Evolutionary conservation across 2,113 vertebrate species (phyloP), one percentile per base, ranked within the genome.

Genomic region (Hirundichthys speculiger): DNA sequence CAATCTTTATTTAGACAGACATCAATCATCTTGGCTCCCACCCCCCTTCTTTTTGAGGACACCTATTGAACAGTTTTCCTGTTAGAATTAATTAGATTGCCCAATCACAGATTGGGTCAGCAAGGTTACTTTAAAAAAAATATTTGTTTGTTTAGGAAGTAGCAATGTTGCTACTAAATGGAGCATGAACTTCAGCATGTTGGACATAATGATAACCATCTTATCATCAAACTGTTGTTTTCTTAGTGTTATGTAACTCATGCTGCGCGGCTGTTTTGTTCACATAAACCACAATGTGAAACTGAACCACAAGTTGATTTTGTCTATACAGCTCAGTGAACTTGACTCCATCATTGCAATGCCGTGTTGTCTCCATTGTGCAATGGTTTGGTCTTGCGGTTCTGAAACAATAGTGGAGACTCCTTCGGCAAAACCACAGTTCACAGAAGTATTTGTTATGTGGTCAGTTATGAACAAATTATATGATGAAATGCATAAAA

Each of bases 381-480:
- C 69, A 48, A 61, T 39, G 66, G 64, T 83, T 79, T 75, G 41
- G 27, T 54, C 78, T 61, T 75, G 83, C 60, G 84, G 84, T 83
- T 86, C 73, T 52, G 47, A 84, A 77, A 88, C 85, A 88, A 89
- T 86, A 21, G 75, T 27, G 48, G 65, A 72, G 72, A 64, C 71
- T 85, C 74, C 76, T 71, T 62, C 63, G 64, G 54, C 64, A 52
- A 82, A 82, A 84, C 88, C 85, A 43, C 83, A 76, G 71, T 63
- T 78, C 60, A 80, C 60, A 73, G 73, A 86, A 88, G 85, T 88
- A 83, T 85, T 85, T 85, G 63, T 80, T 82, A 80, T 85, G 76
- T 75, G 79, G 78, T 42, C 66, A 71, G 73, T 72, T 82, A 76
- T 73, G 84, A 75, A 79, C 80, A 84, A 82, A 84, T 83, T 76